Conservation (phyloP, 2,797 vertebrate genomes). For the Pogoniulus pusillus region DNA sequence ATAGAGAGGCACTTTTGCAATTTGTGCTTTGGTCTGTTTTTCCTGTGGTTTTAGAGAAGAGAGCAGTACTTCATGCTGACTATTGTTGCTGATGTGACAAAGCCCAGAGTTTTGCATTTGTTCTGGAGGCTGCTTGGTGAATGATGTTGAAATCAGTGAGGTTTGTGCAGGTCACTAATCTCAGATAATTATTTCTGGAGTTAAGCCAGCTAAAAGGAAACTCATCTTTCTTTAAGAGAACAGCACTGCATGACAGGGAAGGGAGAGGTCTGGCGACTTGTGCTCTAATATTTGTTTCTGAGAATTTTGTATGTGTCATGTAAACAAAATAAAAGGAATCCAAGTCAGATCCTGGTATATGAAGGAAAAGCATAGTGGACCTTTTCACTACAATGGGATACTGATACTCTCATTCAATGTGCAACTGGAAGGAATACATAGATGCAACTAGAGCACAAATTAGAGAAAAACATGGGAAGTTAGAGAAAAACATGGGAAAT, state of each 20-base stretch:
- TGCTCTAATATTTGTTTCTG: neutral
- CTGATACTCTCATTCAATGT: neutral
- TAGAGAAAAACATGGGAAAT: too few relatives aligned
- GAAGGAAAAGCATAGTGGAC: neutral
- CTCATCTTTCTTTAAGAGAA: neutral
- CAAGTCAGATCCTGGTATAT: neutral
- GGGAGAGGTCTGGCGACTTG: neutral
- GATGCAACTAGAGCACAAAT: neutral
- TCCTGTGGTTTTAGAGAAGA: neutral
- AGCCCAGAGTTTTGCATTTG: neutral
- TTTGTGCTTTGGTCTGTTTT: neutral
- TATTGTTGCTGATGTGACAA: neutral
- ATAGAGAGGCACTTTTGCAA: neutral
- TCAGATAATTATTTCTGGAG: conserved; percentile 54
- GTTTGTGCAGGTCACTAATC: conserved; percentile 45
- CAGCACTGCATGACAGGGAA: neutral
- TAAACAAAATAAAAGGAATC: neutral
- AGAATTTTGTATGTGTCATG: neutral
- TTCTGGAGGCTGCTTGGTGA: neutral
- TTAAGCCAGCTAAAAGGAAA: conserved; percentile 12
- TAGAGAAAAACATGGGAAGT: neutral
- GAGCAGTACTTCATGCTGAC: neutral
- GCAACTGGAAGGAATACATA: neutral
- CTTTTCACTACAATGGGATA: neutral
- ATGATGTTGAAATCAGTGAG: conserved; percentile 32